Base-by-base conservation (phyloP, 2,888 invertebrate species). In the Cyaniris semiargus region DNA sequence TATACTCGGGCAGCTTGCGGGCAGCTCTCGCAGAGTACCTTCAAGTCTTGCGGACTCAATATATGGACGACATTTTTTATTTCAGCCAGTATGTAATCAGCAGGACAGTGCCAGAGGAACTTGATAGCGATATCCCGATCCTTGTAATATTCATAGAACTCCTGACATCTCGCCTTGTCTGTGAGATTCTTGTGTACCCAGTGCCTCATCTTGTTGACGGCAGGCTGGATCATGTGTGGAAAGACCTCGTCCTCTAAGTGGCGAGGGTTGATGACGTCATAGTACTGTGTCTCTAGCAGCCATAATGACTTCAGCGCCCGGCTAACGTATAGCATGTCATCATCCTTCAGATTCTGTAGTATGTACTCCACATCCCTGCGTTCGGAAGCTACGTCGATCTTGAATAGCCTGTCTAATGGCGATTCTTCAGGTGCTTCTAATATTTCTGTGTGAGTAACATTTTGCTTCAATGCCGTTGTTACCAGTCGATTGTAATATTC, bases 301-400 rank as follows among this genome's bases (percentile, higher is more conserved):
- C 92, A 91, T 21, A 78, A 81, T 44, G 86, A 82, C 81, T 89
- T 89, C 1, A 92, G 80, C 0, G 89, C 89, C 83, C 86, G 86
- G 79, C 86, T 88, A 0, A 92, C 90, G 77, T 86, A 90, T 0
- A 92, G 80, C 88, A 91, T 86, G 77, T 91, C 88, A 23, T 86
- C 84, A 34, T 88, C 84, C 84, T 88, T 89, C 38, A 92, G 81
- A 75, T 83, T 89, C 21, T 82, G 77, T 18, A 90, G 34, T 13
- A 92, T 86, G 77, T 85, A 92, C 21, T 88, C 83, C 0, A 87
- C 82, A 78, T 89, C 80, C 77, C 81, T 85, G 23, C 84, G 79
- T 80, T 86, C 85, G 13, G 83, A 86, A 4, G 92, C 90, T 3
- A 92, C 80, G 21, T 90, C 86, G 76, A 91, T 90, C 83, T 90